Conservation (phyloP, 2,113 vertebrate genomes). For the Antechinus flavipes region DNA sequence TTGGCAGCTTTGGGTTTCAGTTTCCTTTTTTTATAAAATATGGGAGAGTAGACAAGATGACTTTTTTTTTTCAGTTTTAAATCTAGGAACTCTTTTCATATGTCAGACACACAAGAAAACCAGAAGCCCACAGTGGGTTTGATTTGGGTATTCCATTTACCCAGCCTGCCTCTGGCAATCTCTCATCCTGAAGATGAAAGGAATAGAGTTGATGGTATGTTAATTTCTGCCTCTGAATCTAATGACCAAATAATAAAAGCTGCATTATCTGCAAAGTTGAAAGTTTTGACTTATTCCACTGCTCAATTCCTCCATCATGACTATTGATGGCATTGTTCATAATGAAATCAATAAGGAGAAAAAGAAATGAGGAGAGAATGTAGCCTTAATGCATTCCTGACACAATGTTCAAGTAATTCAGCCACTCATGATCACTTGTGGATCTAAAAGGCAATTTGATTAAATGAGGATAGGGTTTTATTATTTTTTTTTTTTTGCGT, state of each 20-base stretch:
- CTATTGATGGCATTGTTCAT: background rate
- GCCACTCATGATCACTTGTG: background rate
- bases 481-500: background rate
- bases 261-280: background rate
- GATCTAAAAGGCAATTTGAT: conserved; percentile 31
- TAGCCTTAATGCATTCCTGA: background rate
- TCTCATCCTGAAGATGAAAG: background rate
- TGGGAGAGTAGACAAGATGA: background rate
- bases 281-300: conserved; percentile 23
- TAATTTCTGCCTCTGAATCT: background rate
- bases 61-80: background rate
- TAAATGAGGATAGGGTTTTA: background rate
- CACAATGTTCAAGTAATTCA: background rate
- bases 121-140: background rate
- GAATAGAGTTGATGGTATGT: background rate
- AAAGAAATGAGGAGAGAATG: background rate
- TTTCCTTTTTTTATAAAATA: background rate
- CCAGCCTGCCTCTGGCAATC: background rate
- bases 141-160: background rate
- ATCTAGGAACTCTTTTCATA: background rate
- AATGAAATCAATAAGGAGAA: background rate
- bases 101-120: background rate
- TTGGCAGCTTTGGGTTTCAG: background rate
- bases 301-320: background rate
- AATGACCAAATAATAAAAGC: background rate